Evolutionary conservation across 2,113 vertebrate genomes (phyloP).

Genomic region (Hydrolagus affinis): DNA sequence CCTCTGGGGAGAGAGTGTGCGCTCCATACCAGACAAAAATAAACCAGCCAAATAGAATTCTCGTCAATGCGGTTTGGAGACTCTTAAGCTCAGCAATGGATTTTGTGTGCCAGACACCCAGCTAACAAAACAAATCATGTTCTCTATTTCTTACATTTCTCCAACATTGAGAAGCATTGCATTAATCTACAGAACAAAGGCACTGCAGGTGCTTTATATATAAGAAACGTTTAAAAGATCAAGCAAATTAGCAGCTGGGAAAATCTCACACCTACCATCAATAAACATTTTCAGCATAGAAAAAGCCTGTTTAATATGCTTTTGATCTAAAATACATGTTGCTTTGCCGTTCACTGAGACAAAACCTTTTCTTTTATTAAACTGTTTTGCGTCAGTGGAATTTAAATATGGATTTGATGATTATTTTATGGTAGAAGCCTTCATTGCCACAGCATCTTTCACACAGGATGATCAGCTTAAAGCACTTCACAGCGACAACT

Average conservation of each 20-base stretch:
- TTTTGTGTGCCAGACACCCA: too few relatives aligned
- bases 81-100: too few relatives aligned
- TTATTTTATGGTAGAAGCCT: background rate
- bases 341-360: too few relatives aligned
- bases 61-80: too few relatives aligned
- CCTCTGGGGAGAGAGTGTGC: too few relatives aligned
- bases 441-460: too few relatives aligned
- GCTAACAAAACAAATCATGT: too few relatives aligned
- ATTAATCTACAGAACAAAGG: background rate
- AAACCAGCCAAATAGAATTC: too few relatives aligned
- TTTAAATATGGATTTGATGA: background rate
- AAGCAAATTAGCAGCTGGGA: background rate
- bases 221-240: background rate
- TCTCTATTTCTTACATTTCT: background rate
- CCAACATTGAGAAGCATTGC: background rate
- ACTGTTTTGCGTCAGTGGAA: background rate
- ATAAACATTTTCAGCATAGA: background rate
- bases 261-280: background rate
- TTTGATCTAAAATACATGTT: background rate
- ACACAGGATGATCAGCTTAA: too few relatives aligned
- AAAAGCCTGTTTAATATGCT: background rate
- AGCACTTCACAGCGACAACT: too few relatives aligned
- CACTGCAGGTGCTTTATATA: background rate
- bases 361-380: background rate
- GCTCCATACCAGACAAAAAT: too few relatives aligned